phyloP scores from a whole-genome alignment of 2,888 invertebrate species.

The Acleris sparsana region DNA sequence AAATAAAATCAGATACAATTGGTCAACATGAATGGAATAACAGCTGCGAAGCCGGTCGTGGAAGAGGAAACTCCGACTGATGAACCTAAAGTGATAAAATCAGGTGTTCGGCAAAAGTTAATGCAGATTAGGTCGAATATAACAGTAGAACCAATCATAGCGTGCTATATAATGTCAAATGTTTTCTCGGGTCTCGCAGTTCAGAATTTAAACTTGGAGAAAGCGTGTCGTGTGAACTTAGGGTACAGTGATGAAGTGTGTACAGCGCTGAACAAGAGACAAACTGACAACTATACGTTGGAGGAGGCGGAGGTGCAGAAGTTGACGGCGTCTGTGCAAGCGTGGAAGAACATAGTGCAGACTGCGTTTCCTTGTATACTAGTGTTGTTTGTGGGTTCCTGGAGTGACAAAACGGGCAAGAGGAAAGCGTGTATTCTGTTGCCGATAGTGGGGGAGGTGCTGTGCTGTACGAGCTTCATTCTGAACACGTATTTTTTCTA shows the following conservation, averaged over 20 bases:
- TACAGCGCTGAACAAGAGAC: conserved; percentile 87
- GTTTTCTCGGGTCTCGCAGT: conserved; percentile 89
- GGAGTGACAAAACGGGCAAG: conserved; percentile 84
- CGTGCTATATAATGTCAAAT: conserved; percentile 87
- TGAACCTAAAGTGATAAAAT: conserved; percentile 55
- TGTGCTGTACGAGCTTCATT: conserved; percentile 78
- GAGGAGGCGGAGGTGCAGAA: conserved; percentile 87
- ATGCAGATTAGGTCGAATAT: conserved; percentile 83
- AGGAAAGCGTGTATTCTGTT: conserved; percentile 84
- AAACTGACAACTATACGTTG: conserved; percentile 87
- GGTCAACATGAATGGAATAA: conserved; percentile 74
- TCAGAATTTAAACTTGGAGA: conserved; percentile 93
- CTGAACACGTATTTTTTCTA: conserved; percentile 84
- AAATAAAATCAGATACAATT: conserved; percentile 45
- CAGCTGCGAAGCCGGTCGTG: conserved; percentile 58
- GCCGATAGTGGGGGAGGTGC: conserved; percentile 82
- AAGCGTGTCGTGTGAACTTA: conserved; percentile 92
- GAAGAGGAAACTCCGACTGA: conserved; percentile 61
- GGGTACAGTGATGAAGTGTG: conserved; percentile 89
- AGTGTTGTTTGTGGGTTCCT: conserved; percentile 84
- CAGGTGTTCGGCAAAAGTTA: conserved; percentile 70
- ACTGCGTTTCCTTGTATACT: conserved; percentile 82
- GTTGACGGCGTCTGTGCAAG: conserved; percentile 81
- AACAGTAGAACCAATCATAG: conserved; percentile 87
- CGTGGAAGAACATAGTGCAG: conserved; percentile 83